Evolutionary conservation across 1,140 invertebrate genomes (phyloP), one percentile per base, ranked within the genome.

Genomic region (Cyclargus thomasi): DNA sequence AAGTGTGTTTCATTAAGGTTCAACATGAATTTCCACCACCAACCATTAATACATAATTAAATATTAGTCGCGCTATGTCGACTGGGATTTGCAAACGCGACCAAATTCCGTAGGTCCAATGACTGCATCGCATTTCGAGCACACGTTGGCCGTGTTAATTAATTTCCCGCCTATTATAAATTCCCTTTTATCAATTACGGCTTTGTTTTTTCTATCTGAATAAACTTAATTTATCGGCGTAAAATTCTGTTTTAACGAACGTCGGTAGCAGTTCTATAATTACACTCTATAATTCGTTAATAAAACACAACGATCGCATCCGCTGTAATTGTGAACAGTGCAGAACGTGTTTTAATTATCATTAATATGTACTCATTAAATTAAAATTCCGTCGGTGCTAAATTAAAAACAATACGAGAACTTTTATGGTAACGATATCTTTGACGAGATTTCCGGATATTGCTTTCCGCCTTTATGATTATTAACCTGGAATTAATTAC

Each of bases 191-290:
- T 29, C 29, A 29, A 29, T 29, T 29, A 29, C 29, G 29, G 29
- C 29, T 8, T 7, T 47, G 39, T 47, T 47, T 47, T 39, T 47
- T 47, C 39, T 47, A 47, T 47, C 39, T 3, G 39, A 62, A 62
- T 62, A 21, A 62, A 8, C 21, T 29, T 20, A 16, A 23, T 62
- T 16, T 29, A 62, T 23, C 11, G 2, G 39, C 21, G 21, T 1
- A 62, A 62, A 23, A 23, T 47, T 47, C 39, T 47, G 39, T 47
- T 47, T 47, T 47, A 47, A 47, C 39, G 39, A 47, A 47, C 39
- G 39, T 14, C 39, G 39, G 39, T 47, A 47, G 14, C 39, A 47
- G 11, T 47, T 47, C 39, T 47, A 47, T 47, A 47, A 47, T 47
- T 47, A 47, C 39, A 47, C 39, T 39, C 11, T 47, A 47, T 47